Evolutionary conservation across 2,888 invertebrate species (phyloP), one percentile per base, ranked within the genome.

Genomic region (Rhaphigaster nebulosa): DNA sequence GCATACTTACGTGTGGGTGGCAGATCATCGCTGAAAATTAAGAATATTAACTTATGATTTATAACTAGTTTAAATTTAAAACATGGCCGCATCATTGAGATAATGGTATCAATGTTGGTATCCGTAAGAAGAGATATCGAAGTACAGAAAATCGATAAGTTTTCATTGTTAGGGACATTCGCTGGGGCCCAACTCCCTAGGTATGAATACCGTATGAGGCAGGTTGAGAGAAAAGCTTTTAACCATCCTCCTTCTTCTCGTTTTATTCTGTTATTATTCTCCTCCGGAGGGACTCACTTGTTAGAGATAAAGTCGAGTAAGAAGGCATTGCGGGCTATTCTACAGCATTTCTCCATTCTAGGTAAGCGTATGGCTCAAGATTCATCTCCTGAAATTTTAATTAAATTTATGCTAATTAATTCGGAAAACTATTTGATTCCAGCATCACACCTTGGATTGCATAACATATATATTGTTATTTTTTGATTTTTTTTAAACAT

Each of bases 131-230:
- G 29, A 29, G 29, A 12, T 60, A 18, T n/a, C 29, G 29, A 65
- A n/a, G 29, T 38, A 34, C 6, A 18, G 34, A 38, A 38, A 76
- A 38, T 76, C 70, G 38, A 34, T 76, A 76, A 38, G 70, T 76
- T 76, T 76, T 76, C 70, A 76, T 76, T 84, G 84, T n/a, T n/a
- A 84, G 41, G 84, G 84, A 45, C 84, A 26, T 45, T 41, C n/a
- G 26, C 26, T 4, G 13, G 41, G 4, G 15, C 26, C 15, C 84
- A 41, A 41, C n/a, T 50, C 84, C 84, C 45, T 23, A n/a, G 84
- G 84, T 45, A 84, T 84, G 84, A 84, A 84, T 84, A 45, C 84
- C 84, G 84, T 84, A 84, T 84, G 84, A 84, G 84, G n/a, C 26
- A 50, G 45, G 10, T 84, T 45, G 84, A 50, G 45, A 50, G 84